Evolutionary conservation across 1,140 invertebrate genomes (phyloP), one percentile per base, ranked within the genome.

Genomic region (Harlomillsia oculata): DNA sequence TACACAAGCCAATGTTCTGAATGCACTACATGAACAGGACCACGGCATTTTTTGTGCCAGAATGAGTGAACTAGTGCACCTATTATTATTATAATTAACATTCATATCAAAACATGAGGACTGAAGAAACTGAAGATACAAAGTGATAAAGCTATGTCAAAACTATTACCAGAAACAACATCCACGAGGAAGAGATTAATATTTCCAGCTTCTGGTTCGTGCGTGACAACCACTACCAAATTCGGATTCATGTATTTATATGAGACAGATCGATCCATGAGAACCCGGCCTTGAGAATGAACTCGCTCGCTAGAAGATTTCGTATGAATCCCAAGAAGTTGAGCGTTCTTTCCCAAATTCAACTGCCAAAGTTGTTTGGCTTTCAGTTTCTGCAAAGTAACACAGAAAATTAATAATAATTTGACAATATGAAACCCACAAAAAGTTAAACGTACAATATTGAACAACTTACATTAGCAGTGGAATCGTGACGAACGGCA

Each of bases 201-300:
- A 67, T 88, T 80, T 40, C 79, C 70, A 46, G 76, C 77, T 72
- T 91, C 86, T 36, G 79, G 77, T 40, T 82, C 83, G 71, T 90
- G 79, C 0, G 88, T 85, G 8, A 87, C 77, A 60, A 97, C 76
- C 23, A 87, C 87, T 39, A 95, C 82, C 55, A 99, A 74, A 76
- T 99, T 98, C 21, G 96, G 96, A 79, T 99, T 99, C 43, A 92
- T 80, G 71, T 99, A 98, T 71, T 99, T 99, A 74, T 99, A 99
- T 18, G 98, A 79, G 36, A 99, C 95, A 68, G 87, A 91, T 65
- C 96, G 79, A 76, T 99, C 95, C 28, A 83, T 85, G 55, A 99
- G 74, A 26, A 98, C 94, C 66, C 91, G 80, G 25, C 96, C 96
- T 70, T 94, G 90, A 1, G 94, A 96, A 71, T 97, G 92, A 9